Conservation (phyloP, 92 coral and sea anemone species). For the Anthopleura xanthogrammica region DNA sequence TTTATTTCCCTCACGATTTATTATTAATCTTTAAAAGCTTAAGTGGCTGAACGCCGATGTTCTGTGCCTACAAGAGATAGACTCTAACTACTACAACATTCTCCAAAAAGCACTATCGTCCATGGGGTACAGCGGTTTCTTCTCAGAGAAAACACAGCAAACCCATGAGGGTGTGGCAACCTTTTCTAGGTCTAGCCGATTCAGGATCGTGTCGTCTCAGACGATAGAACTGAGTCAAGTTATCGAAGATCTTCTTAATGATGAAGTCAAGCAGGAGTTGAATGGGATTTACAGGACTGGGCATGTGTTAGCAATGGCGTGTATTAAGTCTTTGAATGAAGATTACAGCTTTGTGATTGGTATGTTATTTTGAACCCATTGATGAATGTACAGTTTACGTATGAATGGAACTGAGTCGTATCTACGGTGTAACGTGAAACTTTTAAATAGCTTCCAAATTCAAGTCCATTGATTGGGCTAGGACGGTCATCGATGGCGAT, state of each 20-base stretch:
- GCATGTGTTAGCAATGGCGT: conserved; percentile 28
- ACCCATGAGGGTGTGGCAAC: conserved; percentile 55
- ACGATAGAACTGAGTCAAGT: conserved; percentile 21
- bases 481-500: no score
- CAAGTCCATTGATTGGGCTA: no score
- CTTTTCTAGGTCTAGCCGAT: conserved; percentile 49
- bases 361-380: not conserved
- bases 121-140: conserved; percentile 50
- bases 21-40: conserved; percentile 22
- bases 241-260: conserved; percentile 25
- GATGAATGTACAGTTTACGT: no score
- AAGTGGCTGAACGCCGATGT: conserved; percentile 74
- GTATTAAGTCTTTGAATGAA: conserved; percentile 1
- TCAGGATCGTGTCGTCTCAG: conserved; percentile 38
- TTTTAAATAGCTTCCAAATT: no score
- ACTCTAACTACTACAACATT: conserved; percentile 46
- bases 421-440: no score
- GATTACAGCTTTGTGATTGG: conserved; percentile 39
- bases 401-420: no score
- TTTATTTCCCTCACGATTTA: no score
- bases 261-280: not conserved
- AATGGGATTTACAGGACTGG: conserved; percentile 24
- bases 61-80: conserved; percentile 75
- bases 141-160: conserved; percentile 36
- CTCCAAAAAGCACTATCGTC: conserved; percentile 41